These are phyloP conservation scores for Euthynnus affinis DNA, from an alignment of 2,797 vertebrate genomes.

Conservation along the genomic window DNA sequence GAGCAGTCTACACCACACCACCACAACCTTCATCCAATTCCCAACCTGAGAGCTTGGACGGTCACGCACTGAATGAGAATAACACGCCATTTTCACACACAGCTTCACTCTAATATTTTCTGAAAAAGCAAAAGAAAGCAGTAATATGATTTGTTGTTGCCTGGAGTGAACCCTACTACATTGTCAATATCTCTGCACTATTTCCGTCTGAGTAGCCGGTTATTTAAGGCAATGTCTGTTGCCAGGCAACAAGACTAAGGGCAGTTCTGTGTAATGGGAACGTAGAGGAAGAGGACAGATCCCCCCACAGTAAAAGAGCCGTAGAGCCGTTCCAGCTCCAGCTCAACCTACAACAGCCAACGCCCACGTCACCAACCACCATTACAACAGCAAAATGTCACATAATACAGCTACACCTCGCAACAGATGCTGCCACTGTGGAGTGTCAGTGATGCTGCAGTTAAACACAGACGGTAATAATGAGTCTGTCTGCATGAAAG, in stretches of 20 bases:
- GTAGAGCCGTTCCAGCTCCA: constrained; percentile 63
- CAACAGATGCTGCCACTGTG: constrained; percentile 32
- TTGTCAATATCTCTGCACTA: constrained; percentile 77
- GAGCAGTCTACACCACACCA: constrained; percentile 46
- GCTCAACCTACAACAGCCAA: constrained; percentile 76
- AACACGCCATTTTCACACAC: constrained; percentile 56
- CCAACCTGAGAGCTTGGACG: constrained; percentile 17
- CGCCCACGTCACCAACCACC: constrained; percentile 81
- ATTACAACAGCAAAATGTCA: constrained; percentile 65
- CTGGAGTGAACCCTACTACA: constrained; percentile 81
- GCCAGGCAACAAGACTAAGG: constrained; percentile 86
- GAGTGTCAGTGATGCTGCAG: constrained; percentile 57
- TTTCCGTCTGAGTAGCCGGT: constrained; percentile 79
- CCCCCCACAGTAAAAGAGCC: constrained; percentile 60
- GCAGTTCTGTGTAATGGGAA: constrained; percentile 80
- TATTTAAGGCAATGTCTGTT: constrained; percentile 89
- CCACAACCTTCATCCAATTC: constrained; percentile 20
- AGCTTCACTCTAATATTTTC: constrained; percentile 43
- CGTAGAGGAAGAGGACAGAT: constrained; percentile 74
- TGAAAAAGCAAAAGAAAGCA: constrained; percentile 50
- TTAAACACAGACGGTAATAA: constrained; percentile 28
- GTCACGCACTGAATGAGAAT: constrained; percentile 35
- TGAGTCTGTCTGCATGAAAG: constrained; percentile 37
- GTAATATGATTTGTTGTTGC: constrained; percentile 74
- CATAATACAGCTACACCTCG: constrained; percentile 45